Base-by-base conservation (phyloP, 1,140 invertebrate genomes). In the Solen grandis region DNA sequence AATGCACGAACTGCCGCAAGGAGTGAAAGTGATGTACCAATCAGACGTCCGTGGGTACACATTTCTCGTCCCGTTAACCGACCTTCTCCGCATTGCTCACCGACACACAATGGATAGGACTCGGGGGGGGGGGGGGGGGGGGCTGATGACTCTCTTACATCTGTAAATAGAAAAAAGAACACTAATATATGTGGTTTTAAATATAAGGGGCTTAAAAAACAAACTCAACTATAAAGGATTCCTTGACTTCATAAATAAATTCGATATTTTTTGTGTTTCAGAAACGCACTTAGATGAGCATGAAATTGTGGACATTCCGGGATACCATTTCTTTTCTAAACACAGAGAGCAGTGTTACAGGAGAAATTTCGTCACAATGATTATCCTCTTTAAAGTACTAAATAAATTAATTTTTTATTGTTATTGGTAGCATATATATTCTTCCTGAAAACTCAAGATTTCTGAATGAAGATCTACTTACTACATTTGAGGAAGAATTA, bases 261-360 rank as follows among this genome's bases (percentile, higher is more conserved):
- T 33, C 35, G 66, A 70, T 33, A 70, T 70, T 22, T 70, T 70
- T 35, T 70, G 66, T 70, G 31, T 70, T 22, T 70, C 66, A 8
- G 66, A 70, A 46, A 70, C 66, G 2, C 66, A 70, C 50, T 3
- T 55, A 10, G 50, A 70, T 33, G 13, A 13, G 22, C 41, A 38
- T 55, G 65, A 68, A 50, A 68, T 68, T 68, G 36, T 68, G 3
- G 65, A 46, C 29, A 27, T 68, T 4, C 10, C 41, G 41, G 50
- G n/a, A 35, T 70, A 55, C 50, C 16, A 33, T 13, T 70, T 70
- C 36, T 33, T 70, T 70, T 55, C 41, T 29, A 52, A 70, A 33
- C 66, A 52, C 55, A 70, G 66, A 35, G 36, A 33, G n/a, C 46
- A 70, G 31, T 19, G 29, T n/a, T 70, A 54, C 35, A 33, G 35